Conservation (phyloP, 1,140 invertebrate species). For the Sycophaga agraensis region DNA sequence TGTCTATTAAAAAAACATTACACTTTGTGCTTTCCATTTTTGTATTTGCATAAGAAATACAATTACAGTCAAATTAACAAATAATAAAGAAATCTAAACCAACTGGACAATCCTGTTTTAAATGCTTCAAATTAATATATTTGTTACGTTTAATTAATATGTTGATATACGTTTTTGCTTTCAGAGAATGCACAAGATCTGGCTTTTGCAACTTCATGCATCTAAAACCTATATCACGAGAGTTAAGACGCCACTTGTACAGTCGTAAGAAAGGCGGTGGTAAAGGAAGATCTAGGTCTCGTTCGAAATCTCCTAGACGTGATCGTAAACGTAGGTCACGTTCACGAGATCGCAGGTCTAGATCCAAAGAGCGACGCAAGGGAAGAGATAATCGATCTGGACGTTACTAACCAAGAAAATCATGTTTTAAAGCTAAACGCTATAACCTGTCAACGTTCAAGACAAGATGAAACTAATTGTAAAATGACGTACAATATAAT, state of each 20-base stretch:
- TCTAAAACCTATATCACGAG: conserved; percentile 94
- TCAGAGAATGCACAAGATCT: conserved; percentile 90
- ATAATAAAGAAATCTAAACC: no score
- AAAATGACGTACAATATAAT: no score
- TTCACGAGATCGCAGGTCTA: conserved; percentile 47
- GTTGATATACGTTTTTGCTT: conserved; percentile 31
- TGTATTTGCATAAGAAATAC: no score
- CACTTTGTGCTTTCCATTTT: background rate
- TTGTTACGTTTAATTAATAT: background rate
- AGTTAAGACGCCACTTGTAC: conserved; percentile 74
- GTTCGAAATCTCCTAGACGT: conserved; percentile 47
- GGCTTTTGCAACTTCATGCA: conserved; percentile 99
- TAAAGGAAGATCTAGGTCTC: conserved; percentile 34
- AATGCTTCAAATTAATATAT: background rate
- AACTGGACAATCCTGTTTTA: background rate
- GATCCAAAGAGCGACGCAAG: conserved; percentile 47
- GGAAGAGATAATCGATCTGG: conserved; percentile 56
- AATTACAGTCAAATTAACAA: no score
- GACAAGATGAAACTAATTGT: no score
- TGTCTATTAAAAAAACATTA: background rate
- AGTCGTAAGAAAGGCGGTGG: conserved; percentile 44
- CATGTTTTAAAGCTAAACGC: no score
- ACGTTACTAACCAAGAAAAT: conserved; percentile 53
- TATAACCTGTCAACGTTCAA: no score
- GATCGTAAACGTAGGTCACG: conserved; percentile 37